Evolutionary conservation across 2,888 invertebrate species (phyloP), one percentile per base, ranked within the genome.

Genomic region (Caenorhabditis sp.): DNA sequence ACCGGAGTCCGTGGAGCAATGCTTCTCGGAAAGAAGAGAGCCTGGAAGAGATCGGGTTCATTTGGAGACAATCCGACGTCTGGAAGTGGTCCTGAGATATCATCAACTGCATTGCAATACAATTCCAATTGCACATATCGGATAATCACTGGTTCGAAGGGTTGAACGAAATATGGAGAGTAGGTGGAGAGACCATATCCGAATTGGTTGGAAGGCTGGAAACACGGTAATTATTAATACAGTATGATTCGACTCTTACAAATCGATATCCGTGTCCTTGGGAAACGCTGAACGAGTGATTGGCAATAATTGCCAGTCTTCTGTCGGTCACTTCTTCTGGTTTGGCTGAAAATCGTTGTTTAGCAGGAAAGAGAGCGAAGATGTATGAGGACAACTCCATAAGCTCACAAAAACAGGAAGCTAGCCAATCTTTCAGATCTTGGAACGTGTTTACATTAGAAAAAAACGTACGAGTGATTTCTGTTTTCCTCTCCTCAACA

Each of bases 1-100:
- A 80, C 80, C 61, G 80, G 74, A 12, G 74, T 80, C 26, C 80
- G 47, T 28, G 80, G 80, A 35, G 80, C 80, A 68, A 80, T 74
- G 35, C 80, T 74, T 31, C 56, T 35, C 16, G 80, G 80, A 14
- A 68, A 80, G 10, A 80, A 80, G 7, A 80, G 38, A 5, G 80
- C 80, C 19, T 80, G 73, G 31, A 80, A 80, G 14, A 80, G 61
- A 68, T 80, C 80, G 2, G 51, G 49, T n/a, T 73, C 61, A 56
- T 16, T 24, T 12, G 22, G 12, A 7, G n/a, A 28, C 12, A 7
- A 16, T 22, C 6, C 49, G 4, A 5, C 7, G 2, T 56, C 31
- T 14, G 26, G 22, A 10, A 63, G 14, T 2, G 54, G 44, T 54
- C 35, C 28, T 0, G 61, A 54, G 0, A 38, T 41, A 26, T 69